Evolutionary conservation across 2,888 invertebrate species (phyloP), one percentile per base, ranked within the genome.

Genomic region (Brenthis daphne): DNA sequence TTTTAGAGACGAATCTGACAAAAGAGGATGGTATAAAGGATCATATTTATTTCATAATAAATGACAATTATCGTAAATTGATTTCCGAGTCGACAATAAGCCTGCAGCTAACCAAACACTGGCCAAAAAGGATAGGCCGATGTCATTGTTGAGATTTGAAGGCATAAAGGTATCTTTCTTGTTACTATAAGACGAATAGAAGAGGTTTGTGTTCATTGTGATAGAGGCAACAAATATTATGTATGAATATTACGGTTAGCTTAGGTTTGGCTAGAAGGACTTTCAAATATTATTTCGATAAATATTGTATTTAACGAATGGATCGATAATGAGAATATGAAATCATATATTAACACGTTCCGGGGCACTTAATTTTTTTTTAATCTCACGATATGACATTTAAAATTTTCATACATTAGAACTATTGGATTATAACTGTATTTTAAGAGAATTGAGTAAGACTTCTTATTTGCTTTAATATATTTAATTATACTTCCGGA

Each of bases 41-140:
- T 91, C 90, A 92, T 92, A 92, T 92, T 91, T 91, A 92, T 91
- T 91, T 86, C 90, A 91, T 92, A 92, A 92, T 92, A 92, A 90
- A 92, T 90, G 92, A 90, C 92, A 92, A 92, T 92, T 92, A 92
- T 88, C 88, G 82, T 90, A 91, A 92, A 92, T 92, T 91, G 92
- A 92, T 91, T 91, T 86, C 82, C 75, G 77, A 80, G 80, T 81
- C 79, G 81, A 92, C 91, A 92, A 93, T 88, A 80, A 84, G 82
- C 85, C 74, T 79, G 94, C 94, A 94, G 94, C 94, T 94, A 94
- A 94, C 94, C 94, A 94, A 94, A 94, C 94, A 94, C 94, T 94
- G 94, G 93, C 94, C 94, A 93, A 83, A 93, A 93, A 89, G 91
- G 89, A 87, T 87, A 90, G 85, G 79, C 79, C 86, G 83, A 72